Percentiles rank a stretch among this genome's conserved stretches.
Evolutionary conservation across 2,797 vertebrate genomes (phyloP).

Genomic region (Enoplosus armatus): DNA sequence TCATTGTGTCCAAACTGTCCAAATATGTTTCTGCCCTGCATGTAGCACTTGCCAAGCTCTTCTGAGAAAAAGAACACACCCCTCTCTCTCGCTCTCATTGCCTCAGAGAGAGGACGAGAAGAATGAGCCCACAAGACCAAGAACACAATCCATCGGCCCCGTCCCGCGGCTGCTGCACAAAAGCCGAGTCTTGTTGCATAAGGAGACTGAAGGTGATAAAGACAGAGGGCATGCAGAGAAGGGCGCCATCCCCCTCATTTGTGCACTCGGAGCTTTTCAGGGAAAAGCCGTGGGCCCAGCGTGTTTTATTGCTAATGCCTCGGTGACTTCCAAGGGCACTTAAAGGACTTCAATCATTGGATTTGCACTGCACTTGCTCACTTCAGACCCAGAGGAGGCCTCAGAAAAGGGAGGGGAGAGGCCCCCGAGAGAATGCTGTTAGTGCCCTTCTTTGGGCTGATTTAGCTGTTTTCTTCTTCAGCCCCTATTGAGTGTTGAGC

Average conservation of each 20-base stretch:
- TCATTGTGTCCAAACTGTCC: constrained; percentile 18
- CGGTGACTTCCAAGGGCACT: constrained; percentile 78
- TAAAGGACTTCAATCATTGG: constrained; percentile 77
- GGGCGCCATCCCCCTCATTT: constrained; percentile 71
- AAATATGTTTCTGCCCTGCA: constrained; percentile 34
- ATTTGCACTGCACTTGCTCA: constrained; percentile 73
- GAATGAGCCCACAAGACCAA: constrained; percentile 62
- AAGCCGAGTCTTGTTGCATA: constrained; percentile 51
- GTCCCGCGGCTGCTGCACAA: constrained; percentile 61
- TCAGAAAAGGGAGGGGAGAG: constrained; percentile 48
- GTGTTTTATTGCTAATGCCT: constrained; percentile 84
- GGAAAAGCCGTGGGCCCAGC: constrained; percentile 63
- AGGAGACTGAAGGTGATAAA: constrained; percentile 46
- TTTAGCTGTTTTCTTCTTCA: constrained; percentile 78
- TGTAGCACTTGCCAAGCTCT: constrained; percentile 22
- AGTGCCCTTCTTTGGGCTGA: constrained; percentile 72
- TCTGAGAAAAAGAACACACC: constrained; percentile 22
- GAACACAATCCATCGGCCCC: constrained; percentile 37
- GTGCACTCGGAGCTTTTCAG: constrained; percentile 65
- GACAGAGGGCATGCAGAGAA: constrained; percentile 57
- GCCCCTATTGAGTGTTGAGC: constrained; percentile 63
- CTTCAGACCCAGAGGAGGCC: constrained; percentile 74
- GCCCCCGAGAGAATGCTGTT: constrained; percentile 59
- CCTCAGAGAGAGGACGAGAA: constrained; percentile 38
- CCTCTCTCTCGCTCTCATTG: constrained; percentile 11